Conservation (phyloP, 1,140 invertebrate species). For the Charaxes varanes region DNA sequence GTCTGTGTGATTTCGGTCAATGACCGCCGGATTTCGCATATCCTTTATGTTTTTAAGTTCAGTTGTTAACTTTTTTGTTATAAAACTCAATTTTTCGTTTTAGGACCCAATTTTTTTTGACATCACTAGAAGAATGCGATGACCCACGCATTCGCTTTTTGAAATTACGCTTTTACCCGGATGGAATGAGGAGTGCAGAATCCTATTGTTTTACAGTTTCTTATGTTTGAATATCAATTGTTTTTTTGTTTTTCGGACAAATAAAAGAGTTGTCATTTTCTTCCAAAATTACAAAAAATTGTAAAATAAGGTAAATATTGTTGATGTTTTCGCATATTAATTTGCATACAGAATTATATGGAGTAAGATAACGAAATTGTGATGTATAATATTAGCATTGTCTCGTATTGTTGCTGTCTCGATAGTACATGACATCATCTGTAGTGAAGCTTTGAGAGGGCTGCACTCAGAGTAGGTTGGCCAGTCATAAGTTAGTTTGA, state of each 20-base stretch:
- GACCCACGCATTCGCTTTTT: conserved; percentile 67
- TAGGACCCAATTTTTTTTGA: conserved; percentile 58
- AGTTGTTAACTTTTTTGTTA: conserved; percentile 55
- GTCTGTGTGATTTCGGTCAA: conserved; percentile 73
- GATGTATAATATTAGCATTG: conserved; percentile 40
- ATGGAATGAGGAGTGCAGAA: conserved; percentile 71
- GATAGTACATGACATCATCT: conserved; percentile 63
- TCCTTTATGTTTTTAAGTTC: conserved; percentile 57
- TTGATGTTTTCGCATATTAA: conserved; percentile 29
- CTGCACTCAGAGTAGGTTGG: conserved; percentile 25
- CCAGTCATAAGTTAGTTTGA: conserved; percentile 23
- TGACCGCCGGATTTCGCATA: conserved; percentile 73
- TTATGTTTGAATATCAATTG: conserved; percentile 73
- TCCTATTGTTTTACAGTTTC: conserved; percentile 70
- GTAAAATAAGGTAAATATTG: conserved; percentile 70
- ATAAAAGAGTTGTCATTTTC: conserved; percentile 69
- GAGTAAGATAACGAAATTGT: conserved; percentile 24
- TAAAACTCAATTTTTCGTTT: conserved; percentile 43
- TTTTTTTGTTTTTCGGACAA: conserved; percentile 74
- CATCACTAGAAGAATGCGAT: conserved; percentile 67
- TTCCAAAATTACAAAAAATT: conserved; percentile 73
- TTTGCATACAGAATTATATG: conserved; percentile 14
- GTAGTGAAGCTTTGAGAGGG: conserved; percentile 38
- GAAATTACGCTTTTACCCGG: conserved; percentile 63
- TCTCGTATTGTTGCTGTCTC: conserved; percentile 45